Evolutionary conservation across 2,888 invertebrate genomes (phyloP), one percentile per base, ranked within the genome.

Genomic region (Escarpia spicata): DNA sequence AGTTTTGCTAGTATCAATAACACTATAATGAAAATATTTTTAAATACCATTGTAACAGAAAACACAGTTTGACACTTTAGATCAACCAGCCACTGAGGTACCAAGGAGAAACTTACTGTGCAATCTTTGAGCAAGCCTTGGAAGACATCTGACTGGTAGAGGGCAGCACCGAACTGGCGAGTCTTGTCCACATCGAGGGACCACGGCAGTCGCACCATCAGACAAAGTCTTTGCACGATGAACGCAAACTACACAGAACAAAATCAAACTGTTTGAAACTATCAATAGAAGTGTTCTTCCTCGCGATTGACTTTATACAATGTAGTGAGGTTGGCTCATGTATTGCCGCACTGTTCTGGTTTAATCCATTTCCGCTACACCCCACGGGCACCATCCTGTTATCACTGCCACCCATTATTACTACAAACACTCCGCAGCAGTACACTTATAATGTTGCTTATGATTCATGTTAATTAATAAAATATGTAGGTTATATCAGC

Each of bases 221-320:
- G 75, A 75, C 75, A 75, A 75, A 75, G 75, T 75, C 75, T 26
- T 75, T 6, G 75, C 75, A 75, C 75, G 75, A 75, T n/a, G n/a
- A 75, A 75, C n/a, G n/a, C 75, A 75, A 75, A 75, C 75, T 75
- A 75, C 75, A 75, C 15, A 75, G 75, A 75, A 75, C 75, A 75
- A 15, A 75, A 75, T 6, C 0, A 26, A 75, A 75, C 2, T 3
- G 6, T 15, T 75, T n/a, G 3, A 75, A 75, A 75, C 19, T 75
- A 75, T 3, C 6, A 6, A 75, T 3, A 26, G 75, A 19, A 75
- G 19, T 3, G 26, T 19, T 26, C 26, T n/a, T 75, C 19, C 37
- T 52, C 15, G 52, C 15, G 52, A 15, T 52, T 52, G 2, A 9
- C 52, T 8, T 52, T 52, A 52, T 52, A 52, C 9, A 15, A 12